Conservation (phyloP, 2,113 vertebrate species). For the Taurulus bubalis region DNA sequence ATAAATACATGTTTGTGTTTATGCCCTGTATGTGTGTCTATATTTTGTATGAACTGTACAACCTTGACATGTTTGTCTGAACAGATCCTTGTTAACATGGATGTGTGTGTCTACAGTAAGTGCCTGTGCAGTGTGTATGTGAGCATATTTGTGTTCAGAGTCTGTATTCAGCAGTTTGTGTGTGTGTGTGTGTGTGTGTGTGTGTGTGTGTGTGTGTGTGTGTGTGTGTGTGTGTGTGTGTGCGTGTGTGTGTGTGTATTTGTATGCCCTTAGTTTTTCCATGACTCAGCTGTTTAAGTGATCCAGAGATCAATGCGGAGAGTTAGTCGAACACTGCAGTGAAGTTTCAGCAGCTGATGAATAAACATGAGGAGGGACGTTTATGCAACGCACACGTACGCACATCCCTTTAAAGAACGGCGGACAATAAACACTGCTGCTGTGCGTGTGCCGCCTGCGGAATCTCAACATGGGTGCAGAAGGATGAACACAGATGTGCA, state of each 20-base stretch:
- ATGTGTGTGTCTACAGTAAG: neutral
- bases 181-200: slow-evolving; percentile 25
- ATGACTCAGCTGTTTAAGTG: slow-evolving; percentile 64
- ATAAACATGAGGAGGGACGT: slow-evolving; percentile 73
- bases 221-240: neutral
- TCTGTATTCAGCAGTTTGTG: slow-evolving; percentile 23
- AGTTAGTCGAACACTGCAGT: slow-evolving; percentile 55
- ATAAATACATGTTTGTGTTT: neutral
- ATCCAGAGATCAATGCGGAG: slow-evolving; percentile 63
- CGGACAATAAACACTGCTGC: slow-evolving; percentile 24
- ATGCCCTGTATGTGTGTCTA: neutral
- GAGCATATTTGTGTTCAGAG: slow-evolving; percentile 1
- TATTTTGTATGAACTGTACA: neutral
- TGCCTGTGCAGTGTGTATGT: neutral
- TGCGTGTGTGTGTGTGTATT: slow-evolving; percentile 20
- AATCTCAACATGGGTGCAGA: slow-evolving; percentile 35
- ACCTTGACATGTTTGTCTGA: neutral
- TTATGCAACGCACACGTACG: slow-evolving; percentile 48
- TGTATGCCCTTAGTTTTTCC: slow-evolving; percentile 25
- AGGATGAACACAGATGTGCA: slow-evolving; percentile 9
- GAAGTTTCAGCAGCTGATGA: slow-evolving; percentile 66
- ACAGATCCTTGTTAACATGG: neutral
- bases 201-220: slow-evolving; percentile 1
- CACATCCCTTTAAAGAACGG: slow-evolving; percentile 36
- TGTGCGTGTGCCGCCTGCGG: slow-evolving; percentile 21